Conservation (phyloP, 2,113 vertebrate genomes). For the Proterorhinus semilunaris region DNA sequence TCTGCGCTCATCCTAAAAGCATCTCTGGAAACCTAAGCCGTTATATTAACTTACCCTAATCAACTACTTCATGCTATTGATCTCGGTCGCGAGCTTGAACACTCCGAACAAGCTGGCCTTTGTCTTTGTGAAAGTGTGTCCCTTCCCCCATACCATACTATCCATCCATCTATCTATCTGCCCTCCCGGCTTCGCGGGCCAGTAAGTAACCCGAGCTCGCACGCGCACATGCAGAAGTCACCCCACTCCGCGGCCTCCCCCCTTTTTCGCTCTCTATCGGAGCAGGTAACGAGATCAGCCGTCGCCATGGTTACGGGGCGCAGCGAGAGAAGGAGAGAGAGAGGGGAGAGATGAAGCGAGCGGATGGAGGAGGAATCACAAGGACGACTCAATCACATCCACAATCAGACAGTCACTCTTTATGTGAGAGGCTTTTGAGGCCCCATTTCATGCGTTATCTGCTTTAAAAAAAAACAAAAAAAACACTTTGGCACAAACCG, state of each 20-base stretch:
- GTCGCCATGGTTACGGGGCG: slow-evolving; percentile 68
- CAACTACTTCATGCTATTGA: slow-evolving; percentile 67
- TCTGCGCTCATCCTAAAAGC: slow-evolving; percentile 49
- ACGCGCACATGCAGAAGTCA: slow-evolving; percentile 37
- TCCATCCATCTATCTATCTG: slow-evolving; percentile 28
- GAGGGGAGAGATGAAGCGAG: slow-evolving; percentile 22
- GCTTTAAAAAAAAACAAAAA: too few relatives aligned
- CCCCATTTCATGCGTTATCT: too few relatives aligned
- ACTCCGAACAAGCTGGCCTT: slow-evolving; percentile 64
- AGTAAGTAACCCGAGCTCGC: slow-evolving; percentile 55
- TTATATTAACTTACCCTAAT: slow-evolving; percentile 72
- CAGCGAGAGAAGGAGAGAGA: slow-evolving; percentile 38
- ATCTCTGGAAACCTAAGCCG: slow-evolving; percentile 58
- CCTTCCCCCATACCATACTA: slow-evolving; percentile 14
- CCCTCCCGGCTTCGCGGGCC: slow-evolving; percentile 23
- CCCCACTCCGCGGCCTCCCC: slow-evolving; percentile 30
- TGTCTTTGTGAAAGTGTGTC: slow-evolving; percentile 49
- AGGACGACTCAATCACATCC: slow-evolving; percentile 66
- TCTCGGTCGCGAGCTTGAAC: slow-evolving; percentile 44
- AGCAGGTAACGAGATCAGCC: slow-evolving; percentile 66
- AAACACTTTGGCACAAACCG: too few relatives aligned
- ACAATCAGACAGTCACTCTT: slow-evolving; percentile 34
- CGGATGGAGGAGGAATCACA: slow-evolving; percentile 34
- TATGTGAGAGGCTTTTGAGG: too few relatives aligned
- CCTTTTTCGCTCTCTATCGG: not conserved